These are phyloP conservation scores for Dasysyrphus albostriatus DNA, from an alignment of 2,888 invertebrate species.

Conservation along the genomic window DNA sequence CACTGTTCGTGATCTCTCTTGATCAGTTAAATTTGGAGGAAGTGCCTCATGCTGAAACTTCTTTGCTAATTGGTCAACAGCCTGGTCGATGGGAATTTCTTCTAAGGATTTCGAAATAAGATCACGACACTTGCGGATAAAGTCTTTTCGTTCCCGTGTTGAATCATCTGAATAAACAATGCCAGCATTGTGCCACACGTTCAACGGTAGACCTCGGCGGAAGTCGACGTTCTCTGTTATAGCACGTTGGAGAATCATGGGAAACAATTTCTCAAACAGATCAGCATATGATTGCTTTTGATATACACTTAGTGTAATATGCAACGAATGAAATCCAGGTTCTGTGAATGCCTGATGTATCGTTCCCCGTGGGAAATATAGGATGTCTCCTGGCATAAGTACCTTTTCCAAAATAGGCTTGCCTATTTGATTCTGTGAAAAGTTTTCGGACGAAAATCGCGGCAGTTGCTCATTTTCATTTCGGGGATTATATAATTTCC, in stretches of 20 bases:
- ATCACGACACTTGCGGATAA: conserved; percentile 85
- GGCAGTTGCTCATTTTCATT: conserved; percentile 89
- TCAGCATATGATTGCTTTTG: conserved; percentile 96
- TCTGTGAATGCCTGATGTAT: conserved; percentile 94
- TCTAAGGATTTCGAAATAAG: conserved; percentile 87
- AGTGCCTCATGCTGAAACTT: conserved; percentile 93
- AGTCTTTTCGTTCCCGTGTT: conserved; percentile 84
- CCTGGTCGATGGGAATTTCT: conserved; percentile 88
- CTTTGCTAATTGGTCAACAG: conserved; percentile 94
- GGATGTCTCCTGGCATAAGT: conserved; percentile 93
- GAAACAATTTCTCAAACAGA: conserved; percentile 91
- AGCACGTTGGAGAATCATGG: conserved; percentile 90
- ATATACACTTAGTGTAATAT: conserved; percentile 96
- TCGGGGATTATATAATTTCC: conserved; percentile 94
- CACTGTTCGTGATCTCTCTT: conserved; percentile 89
- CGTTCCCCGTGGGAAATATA: conserved; percentile 96
- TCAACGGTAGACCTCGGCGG: conserved; percentile 91
- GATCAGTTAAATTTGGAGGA: conserved; percentile 90
- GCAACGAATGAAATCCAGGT: conserved; percentile 93
- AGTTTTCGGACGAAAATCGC: conserved; percentile 92
- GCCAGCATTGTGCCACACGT: conserved; percentile 91
- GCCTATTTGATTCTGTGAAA: conserved; percentile 89
- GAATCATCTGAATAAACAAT: conserved; percentile 86
- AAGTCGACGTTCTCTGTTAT: conserved; percentile 89
- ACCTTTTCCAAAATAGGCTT: conserved; percentile 91